Evolutionary conservation across 30 jellyfish, hydroid and myxozoan genomes (phyloP).

Genomic region (Calvadosia cruxmelitensis): DNA sequence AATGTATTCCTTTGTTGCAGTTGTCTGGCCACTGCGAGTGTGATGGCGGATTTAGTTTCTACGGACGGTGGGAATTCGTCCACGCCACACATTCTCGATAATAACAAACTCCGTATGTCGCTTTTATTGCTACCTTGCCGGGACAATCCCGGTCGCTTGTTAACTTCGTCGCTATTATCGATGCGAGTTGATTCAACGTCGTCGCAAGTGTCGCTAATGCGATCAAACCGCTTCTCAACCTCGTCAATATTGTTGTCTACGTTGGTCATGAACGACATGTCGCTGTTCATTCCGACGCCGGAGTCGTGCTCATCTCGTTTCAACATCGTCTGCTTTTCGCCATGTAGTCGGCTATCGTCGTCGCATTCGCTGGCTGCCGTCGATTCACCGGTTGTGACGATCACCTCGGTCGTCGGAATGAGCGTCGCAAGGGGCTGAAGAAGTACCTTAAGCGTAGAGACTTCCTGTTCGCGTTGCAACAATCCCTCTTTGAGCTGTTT

Average conservation of each 20-base stretch:
- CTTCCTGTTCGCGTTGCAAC: neutral
- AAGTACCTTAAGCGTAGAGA: neutral
- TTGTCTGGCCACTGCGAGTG: neutral
- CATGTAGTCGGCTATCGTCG: neutral
- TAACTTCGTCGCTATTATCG: neutral
- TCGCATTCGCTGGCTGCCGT: neutral
- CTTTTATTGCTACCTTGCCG: neutral
- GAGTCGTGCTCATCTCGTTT: neutral
- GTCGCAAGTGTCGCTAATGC: neutral
- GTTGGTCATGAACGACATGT: neutral
- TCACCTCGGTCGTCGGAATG: neutral
- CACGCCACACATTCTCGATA: neutral
- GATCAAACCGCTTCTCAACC: neutral
- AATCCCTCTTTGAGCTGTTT: neutral
- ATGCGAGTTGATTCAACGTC: neutral
- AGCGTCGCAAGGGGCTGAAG: neutral
- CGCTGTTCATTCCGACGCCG: neutral
- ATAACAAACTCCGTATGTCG: neutral
- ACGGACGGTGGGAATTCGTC: neutral
- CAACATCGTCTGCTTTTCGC: neutral
- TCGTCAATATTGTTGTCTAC: neutral
- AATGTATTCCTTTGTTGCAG: neutral
- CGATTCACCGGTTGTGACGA: neutral
- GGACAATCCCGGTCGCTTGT: neutral
- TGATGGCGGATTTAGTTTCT: neutral